Percentiles rank a stretch among this genome's conserved stretches.
These are phyloP conservation scores for Lottia scabra DNA, from an alignment of 2,888 invertebrate genomes.

Conservation along the genomic window DNA sequence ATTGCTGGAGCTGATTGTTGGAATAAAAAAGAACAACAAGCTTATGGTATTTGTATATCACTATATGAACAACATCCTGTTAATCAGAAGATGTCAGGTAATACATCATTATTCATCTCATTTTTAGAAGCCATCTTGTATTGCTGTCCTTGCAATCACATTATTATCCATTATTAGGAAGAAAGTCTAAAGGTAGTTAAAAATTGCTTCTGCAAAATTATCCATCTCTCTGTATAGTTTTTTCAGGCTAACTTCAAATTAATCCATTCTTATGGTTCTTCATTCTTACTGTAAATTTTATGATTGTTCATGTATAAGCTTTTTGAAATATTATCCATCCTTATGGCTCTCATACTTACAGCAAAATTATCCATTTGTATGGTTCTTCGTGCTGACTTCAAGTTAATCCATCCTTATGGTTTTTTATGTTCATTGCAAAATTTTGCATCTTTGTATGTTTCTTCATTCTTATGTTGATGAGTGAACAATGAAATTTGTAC, in stretches of 20 bases:
- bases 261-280: not conserved
- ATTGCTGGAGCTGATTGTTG: constrained; percentile 74
- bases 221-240: too few species aligned
- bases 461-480: too few species aligned
- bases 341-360: not conserved
- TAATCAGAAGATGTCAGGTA: constrained; percentile 75
- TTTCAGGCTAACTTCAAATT: not conserved
- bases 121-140: too few species aligned
- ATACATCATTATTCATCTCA: constrained; percentile 3
- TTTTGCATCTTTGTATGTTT: not conserved
- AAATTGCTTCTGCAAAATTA: too few species aligned
- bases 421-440: not conserved
- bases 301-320: too few species aligned
- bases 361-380: not conserved
- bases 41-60: constrained; percentile 81
- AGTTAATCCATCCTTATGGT: not conserved
- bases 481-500: too few species aligned
- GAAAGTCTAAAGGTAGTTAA: too few species aligned
- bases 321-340: too few species aligned
- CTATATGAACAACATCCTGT: constrained; percentile 87
- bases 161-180: too few species aligned
- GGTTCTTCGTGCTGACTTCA: not conserved
- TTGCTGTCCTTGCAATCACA: too few species aligned
- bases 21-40: constrained; percentile 72
- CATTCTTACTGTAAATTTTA: too few species aligned